phyloP scores from a whole-genome alignment of 2,797 vertebrate genomes.

The Sylvia borin region DNA sequence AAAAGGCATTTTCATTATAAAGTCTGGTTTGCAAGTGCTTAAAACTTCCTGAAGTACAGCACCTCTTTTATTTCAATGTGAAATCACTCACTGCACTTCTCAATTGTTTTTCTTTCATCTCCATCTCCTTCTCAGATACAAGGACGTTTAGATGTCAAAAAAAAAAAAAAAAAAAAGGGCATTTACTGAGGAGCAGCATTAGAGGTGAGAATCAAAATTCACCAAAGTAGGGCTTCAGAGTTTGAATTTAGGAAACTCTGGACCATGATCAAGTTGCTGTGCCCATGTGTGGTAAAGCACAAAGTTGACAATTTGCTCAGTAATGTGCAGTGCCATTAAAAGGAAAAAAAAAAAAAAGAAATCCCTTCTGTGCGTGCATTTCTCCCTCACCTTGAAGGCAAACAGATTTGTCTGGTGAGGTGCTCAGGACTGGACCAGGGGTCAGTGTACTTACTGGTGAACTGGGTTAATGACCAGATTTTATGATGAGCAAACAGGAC shows the following conservation, averaged over 20 bases:
- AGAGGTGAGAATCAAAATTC: background rate
- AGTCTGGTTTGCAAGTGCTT: slow-evolving; percentile 73
- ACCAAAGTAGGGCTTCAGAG: background rate
- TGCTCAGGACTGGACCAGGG: background rate
- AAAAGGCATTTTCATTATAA: slow-evolving; percentile 78
- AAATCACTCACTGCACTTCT: slow-evolving; percentile 8
- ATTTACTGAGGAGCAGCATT: background rate
- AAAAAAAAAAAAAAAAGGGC: background rate
- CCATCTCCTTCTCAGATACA: background rate
- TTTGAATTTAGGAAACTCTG: background rate
- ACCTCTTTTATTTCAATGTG: slow-evolving; percentile 47
- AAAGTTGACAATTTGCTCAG: background rate
- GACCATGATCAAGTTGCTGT: background rate
- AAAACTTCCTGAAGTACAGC: slow-evolving; percentile 65
- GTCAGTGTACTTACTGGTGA: background rate
- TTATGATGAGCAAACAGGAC: slow-evolving; percentile 46
- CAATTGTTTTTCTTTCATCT: background rate
- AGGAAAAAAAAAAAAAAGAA: background rate
- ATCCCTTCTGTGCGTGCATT: background rate
- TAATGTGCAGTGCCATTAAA: background rate
- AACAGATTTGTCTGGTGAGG: background rate
- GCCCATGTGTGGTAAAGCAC: background rate
- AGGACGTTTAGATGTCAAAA: slow-evolving; percentile 4
- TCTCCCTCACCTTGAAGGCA: background rate
- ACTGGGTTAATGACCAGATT: background rate